A percentile compares a stretch with the other conserved stretches of the same genome.
phyloP scores from a whole-genome alignment of 2,797 vertebrate genomes.

The Mareca penelope region DNA sequence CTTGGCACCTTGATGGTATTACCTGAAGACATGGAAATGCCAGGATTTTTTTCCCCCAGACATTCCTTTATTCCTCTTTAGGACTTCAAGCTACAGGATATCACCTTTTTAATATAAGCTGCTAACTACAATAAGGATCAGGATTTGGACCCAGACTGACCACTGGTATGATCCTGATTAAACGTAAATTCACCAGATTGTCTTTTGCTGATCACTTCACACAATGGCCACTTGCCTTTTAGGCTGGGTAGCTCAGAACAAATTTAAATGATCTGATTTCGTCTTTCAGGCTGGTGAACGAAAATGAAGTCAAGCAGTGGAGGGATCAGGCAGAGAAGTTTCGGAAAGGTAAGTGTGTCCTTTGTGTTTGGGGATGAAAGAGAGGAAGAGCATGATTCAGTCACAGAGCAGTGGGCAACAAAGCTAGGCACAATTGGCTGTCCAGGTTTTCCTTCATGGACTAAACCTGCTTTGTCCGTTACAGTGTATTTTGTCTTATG shows the following conservation, averaged over 20 bases:
- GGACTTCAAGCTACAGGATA: neutral
- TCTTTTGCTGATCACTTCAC: neutral
- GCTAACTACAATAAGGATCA: neutral
- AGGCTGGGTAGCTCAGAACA: neutral
- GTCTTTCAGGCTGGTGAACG: conserved; percentile 91
- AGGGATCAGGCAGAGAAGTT: conserved; percentile 96
- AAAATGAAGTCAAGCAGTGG: conserved; percentile 98
- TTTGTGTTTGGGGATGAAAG: neutral
- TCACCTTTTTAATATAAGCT: neutral
- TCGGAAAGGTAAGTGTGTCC: conserved; percentile 86
- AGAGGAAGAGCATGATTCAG: neutral
- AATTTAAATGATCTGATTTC: neutral
- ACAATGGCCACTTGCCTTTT: neutral
- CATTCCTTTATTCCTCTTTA: neutral
- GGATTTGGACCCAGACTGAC: neutral
- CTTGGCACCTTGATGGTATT: neutral
- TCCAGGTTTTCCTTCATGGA: neutral
- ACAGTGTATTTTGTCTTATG: neutral
- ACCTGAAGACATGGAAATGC: neutral
- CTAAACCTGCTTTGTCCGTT: neutral
- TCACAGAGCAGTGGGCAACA: neutral
- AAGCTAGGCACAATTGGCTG: neutral
- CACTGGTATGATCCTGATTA: neutral
- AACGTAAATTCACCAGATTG: neutral
- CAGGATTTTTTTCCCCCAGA: neutral